Percentiles rank a stretch among this genome's conserved stretches.
These are phyloP conservation scores for Ectobius pallidus DNA, from an alignment of 2,888 invertebrate species.

Conservation along the genomic window DNA sequence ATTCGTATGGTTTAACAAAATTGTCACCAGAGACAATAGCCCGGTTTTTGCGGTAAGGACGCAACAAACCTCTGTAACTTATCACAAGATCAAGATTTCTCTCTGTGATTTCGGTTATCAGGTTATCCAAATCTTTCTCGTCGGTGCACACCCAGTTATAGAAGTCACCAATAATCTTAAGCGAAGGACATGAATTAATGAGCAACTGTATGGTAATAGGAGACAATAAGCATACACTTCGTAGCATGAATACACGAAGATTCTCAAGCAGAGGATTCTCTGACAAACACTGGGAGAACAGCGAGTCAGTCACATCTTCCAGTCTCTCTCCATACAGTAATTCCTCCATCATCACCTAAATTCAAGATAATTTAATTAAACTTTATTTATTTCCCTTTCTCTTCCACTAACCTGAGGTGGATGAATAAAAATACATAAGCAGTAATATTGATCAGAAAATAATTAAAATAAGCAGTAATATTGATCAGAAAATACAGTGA, in stretches of 20 bases:
- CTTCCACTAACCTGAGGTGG: no score
- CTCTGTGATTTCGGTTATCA: conserved; percentile 32
- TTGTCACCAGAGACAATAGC: no score
- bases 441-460: no score
- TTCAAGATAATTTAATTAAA: no score
- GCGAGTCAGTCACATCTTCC: conserved; percentile 37
- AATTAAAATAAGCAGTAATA: no score
- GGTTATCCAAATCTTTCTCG: conserved; percentile 33
- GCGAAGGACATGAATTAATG: conserved; percentile 33
- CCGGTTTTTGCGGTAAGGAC: conserved; percentile 20
- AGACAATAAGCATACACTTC: conserved; percentile 36
- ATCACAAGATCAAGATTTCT: conserved; percentile 36
- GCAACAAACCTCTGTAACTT: conserved; percentile 33
- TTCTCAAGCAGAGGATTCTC: conserved; percentile 25
- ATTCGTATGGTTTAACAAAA: no score
- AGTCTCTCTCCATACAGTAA: conserved; percentile 33
- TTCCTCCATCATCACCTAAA: conserved; percentile 40
- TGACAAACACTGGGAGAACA: conserved; percentile 29
- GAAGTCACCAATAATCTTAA: conserved; percentile 38
- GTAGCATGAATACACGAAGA: conserved; percentile 37
- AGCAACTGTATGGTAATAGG: conserved; percentile 32
- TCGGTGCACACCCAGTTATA: conserved; percentile 33
- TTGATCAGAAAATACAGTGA: no score
- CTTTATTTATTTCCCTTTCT: no score
- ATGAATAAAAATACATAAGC: no score